Conservation (phyloP, 1,140 invertebrate species). For the Cotesia typhae region DNA sequence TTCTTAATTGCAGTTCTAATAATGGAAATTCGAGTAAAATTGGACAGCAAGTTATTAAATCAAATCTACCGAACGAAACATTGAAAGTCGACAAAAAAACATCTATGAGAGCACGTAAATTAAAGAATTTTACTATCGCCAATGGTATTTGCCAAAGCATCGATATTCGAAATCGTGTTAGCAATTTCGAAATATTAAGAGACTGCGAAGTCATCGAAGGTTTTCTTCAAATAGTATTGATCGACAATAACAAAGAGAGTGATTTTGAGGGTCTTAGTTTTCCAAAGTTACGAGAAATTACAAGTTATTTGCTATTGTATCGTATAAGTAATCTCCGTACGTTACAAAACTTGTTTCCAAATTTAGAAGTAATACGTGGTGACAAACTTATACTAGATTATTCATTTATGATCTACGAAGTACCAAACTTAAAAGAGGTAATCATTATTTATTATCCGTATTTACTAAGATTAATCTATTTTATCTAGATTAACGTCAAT, state of each 20-base stretch:
- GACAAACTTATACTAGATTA: constrained; percentile 72
- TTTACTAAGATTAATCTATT: neutral
- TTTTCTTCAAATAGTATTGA: constrained; percentile 72
- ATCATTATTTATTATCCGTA: neutral
- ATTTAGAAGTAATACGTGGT: constrained; percentile 80
- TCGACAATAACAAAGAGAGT: constrained; percentile 65
- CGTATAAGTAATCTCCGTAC: constrained; percentile 69
- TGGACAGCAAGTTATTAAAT: constrained; percentile 22
- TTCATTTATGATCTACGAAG: constrained; percentile 75
- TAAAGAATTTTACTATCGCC: constrained; percentile 34
- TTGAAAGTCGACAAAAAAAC: constrained; percentile 19
- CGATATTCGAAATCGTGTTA: constrained; percentile 67
- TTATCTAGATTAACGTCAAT: no score
- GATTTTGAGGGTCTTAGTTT: constrained; percentile 67
- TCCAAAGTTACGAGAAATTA: constrained; percentile 73
- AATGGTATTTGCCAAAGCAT: constrained; percentile 63
- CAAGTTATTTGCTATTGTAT: constrained; percentile 75
- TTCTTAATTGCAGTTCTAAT: constrained; percentile 28
- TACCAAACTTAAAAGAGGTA: constrained; percentile 66
- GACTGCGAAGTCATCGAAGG: constrained; percentile 77
- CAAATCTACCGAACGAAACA: constrained; percentile 31
- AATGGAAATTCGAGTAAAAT: constrained; percentile 23
- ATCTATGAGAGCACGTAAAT: constrained; percentile 2
- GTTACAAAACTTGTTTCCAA: constrained; percentile 67
- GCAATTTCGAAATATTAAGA: constrained; percentile 61